These are phyloP conservation scores for Chroicocephalus ridibundus DNA, from an alignment of 2,113 vertebrate species.

Conservation along the genomic window DNA sequence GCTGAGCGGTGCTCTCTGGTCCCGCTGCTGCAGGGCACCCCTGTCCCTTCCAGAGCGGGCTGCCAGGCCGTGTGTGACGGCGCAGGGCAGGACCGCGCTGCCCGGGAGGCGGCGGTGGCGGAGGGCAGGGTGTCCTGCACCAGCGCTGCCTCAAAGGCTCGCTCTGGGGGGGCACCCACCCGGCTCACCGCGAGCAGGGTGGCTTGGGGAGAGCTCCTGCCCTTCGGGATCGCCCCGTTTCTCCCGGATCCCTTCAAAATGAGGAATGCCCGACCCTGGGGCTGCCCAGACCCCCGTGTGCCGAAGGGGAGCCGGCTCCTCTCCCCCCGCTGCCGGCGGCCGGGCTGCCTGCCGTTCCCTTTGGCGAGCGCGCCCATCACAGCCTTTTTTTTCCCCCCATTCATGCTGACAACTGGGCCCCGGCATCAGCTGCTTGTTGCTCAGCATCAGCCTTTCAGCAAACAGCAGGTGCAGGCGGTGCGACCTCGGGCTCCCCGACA, in stretches of 20 bases:
- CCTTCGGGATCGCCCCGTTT: background rate
- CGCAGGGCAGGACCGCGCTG: background rate
- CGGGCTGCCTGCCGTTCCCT: background rate
- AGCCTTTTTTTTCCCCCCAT: slow-evolving; percentile 5
- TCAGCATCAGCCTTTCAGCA: slow-evolving; percentile 64
- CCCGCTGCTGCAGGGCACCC: accelerated
- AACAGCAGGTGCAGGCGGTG: slow-evolving; percentile 61
- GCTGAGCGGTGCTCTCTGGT: background rate
- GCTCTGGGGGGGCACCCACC: background rate
- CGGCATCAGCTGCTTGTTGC: slow-evolving; percentile 56
- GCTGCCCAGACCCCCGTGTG: background rate
- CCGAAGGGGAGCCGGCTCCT: background rate
- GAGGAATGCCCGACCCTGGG: accelerated
- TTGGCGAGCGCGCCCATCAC: background rate
- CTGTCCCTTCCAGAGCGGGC: accelerated
- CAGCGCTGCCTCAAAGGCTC: background rate
- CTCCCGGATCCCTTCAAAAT: background rate
- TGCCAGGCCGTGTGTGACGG: accelerated
- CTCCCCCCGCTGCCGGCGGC: background rate
- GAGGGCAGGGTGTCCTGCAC: background rate
- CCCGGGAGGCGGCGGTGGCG: accelerated
- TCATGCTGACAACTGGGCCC: slow-evolving; percentile 58
- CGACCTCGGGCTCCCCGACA: background rate
- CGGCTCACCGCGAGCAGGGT: accelerated
- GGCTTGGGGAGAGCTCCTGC: background rate